Conservation (phyloP, 2,888 invertebrate species). For the Cephonodes hylas region DNA sequence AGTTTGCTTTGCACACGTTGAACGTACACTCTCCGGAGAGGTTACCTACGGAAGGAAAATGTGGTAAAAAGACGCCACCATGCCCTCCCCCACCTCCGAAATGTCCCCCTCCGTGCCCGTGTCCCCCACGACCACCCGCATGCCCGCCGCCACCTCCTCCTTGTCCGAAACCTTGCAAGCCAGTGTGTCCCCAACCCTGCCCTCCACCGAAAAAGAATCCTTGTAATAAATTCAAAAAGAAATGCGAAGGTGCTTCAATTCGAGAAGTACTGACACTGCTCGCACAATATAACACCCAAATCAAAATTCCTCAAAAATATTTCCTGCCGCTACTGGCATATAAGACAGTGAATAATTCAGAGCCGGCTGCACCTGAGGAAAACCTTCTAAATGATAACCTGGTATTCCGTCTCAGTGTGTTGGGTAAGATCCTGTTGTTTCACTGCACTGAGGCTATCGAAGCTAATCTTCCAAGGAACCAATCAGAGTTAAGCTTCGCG, state of each 20-base stretch:
- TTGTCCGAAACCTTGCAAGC: constrained; percentile 31
- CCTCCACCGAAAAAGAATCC: constrained; percentile 27
- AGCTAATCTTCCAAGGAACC: not conserved
- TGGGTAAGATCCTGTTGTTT: not conserved
- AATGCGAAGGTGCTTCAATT: constrained; percentile 14
- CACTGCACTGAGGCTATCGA: not conserved
- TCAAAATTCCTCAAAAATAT: not conserved
- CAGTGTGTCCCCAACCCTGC: constrained; percentile 25
- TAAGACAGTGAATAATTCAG: not conserved
- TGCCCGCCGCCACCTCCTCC: constrained; percentile 26
- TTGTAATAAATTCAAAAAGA: constrained; percentile 27
- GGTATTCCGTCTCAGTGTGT: not conserved
- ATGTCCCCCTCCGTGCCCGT: constrained; percentile 29
- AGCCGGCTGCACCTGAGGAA: not conserved
- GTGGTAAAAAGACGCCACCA: constrained; percentile 26
- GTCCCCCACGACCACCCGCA: constrained; percentile 18
- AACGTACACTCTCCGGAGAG: constrained; percentile 19
- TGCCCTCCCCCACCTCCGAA: constrained; percentile 33
- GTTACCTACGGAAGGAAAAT: constrained; percentile 29
- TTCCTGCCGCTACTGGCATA: not conserved
- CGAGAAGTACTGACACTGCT: constrained; percentile 18
- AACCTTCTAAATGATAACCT: not conserved
- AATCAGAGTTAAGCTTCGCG: constrained; percentile 24
- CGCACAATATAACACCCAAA: constrained; percentile 18
- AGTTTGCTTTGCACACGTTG: constrained; percentile 16